These are phyloP conservation scores for Apotomis capreana DNA, from an alignment of 2,888 invertebrate species.

Conservation along the genomic window DNA sequence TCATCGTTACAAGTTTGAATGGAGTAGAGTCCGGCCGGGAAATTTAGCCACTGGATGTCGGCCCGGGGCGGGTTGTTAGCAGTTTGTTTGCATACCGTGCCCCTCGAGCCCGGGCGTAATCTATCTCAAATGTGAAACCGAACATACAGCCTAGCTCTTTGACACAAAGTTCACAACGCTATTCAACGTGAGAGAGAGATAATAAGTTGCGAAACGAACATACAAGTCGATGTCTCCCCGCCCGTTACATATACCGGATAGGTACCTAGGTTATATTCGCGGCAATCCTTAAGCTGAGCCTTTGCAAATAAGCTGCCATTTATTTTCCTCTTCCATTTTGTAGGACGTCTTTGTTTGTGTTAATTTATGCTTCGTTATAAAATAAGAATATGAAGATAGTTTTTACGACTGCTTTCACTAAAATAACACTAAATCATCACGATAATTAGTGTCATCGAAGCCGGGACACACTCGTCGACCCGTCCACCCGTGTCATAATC, in stretches of 20 bases:
- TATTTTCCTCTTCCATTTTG: constrained; percentile 17
- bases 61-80: constrained; percentile 50
- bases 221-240: not conserved
- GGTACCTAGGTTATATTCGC: constrained; percentile 26
- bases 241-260: constrained; percentile 20
- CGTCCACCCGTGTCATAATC: constrained; percentile 2
- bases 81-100: constrained; percentile 62
- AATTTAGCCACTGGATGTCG: constrained; percentile 45
- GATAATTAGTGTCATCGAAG: constrained; percentile 23
- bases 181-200: not conserved
- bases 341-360: constrained; percentile 11
- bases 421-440: constrained; percentile 27
- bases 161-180: not conserved
- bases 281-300: constrained; percentile 28
- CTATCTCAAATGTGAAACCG: not conserved
- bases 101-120: constrained; percentile 43
- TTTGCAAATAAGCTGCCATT: constrained; percentile 32
- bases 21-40: constrained; percentile 52
- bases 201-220: not conserved
- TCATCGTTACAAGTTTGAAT: constrained; percentile 55
- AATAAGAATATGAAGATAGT: not conserved
- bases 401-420: constrained; percentile 20
- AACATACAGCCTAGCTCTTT: not conserved
- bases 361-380: not conserved
- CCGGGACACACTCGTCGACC: not conserved